Evolutionary conservation across 2,113 vertebrate genomes (phyloP).

Genomic region (Syrmaticus mikado): DNA sequence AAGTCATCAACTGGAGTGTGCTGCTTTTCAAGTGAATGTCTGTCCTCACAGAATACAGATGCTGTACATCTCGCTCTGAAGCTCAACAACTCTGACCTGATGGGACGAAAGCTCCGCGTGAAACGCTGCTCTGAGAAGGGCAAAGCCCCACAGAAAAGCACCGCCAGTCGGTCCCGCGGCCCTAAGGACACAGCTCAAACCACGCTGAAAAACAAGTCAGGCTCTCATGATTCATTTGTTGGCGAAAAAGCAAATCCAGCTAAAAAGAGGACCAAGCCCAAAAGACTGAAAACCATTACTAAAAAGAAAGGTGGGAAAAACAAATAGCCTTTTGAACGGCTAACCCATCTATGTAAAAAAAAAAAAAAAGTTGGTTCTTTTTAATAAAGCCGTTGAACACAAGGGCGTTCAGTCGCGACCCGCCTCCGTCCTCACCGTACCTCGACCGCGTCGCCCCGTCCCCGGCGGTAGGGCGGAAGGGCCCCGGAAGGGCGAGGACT

Average conservation of each 20-base stretch:
- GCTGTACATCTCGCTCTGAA: conserved; percentile 90
- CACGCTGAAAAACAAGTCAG: conserved; percentile 10
- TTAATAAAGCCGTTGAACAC: neutral
- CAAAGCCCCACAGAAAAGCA: conserved; percentile 43
- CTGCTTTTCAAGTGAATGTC: neutral
- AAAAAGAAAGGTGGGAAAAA: conserved; percentile 43
- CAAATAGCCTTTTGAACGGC: neutral
- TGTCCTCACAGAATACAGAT: conserved; percentile 81
- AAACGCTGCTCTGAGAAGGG: conserved; percentile 81
- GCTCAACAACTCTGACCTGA: conserved; percentile 84
- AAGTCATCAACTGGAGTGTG: neutral
- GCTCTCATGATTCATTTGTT: conserved; percentile 72
- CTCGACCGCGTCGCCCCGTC: too few species aligned
- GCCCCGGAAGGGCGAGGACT: too few species aligned
- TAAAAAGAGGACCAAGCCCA: conserved; percentile 74
- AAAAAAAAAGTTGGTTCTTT: neutral
- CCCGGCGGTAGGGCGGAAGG: too few species aligned
- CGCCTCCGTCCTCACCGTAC: neutral
- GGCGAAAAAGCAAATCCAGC: conserved; percentile 80
- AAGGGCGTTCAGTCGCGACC: neutral
- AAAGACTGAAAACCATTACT: conserved; percentile 40
- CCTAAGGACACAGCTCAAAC: conserved; percentile 23
- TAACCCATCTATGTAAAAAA: neutral
- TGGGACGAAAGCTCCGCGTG: conserved; percentile 87
- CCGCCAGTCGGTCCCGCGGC: neutral